These are phyloP conservation scores for Ganaspis sp. DNA, from an alignment of 1,140 invertebrate genomes.

Conservation along the genomic window DNA sequence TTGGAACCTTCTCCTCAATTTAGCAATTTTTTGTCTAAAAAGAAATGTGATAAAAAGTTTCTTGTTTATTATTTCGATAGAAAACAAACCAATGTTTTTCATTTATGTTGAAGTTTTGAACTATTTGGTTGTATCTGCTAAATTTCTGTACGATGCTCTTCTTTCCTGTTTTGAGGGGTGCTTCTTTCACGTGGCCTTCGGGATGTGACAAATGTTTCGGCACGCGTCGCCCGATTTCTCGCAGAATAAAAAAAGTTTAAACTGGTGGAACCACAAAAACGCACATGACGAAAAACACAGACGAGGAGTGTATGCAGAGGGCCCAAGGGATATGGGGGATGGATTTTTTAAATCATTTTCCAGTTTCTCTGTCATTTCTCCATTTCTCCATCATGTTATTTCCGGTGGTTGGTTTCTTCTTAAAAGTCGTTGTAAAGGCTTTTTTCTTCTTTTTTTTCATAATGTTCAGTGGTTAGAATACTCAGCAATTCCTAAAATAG, in stretches of 20 bases:
- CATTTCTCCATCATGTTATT: conserved; percentile 11
- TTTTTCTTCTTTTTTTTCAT: background rate
- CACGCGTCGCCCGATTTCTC: conserved; percentile 24
- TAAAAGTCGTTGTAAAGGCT: background rate
- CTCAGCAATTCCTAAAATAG: conserved; percentile 1
- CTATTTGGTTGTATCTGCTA: background rate
- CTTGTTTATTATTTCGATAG: too few species aligned
- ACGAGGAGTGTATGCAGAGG: background rate
- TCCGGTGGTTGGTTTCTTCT: conserved; percentile 7
- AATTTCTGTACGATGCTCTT: background rate
- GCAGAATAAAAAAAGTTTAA: conserved; percentile 9
- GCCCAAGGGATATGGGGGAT: conserved; percentile 18
- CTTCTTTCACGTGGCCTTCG: conserved; percentile 11
- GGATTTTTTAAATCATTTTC: conserved; percentile 25
- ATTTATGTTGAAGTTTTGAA: too few species aligned
- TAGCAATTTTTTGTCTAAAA: too few species aligned
- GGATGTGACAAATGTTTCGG: conserved; percentile 27
- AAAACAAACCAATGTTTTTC: too few species aligned
- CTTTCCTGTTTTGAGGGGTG: background rate
- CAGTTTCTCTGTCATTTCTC: conserved; percentile 19
- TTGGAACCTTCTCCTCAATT: background rate
- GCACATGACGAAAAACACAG: conserved; percentile 24
- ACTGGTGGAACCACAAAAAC: conserved; percentile 22
- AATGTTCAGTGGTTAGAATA: background rate
- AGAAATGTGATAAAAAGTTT: too few species aligned